These are phyloP conservation scores for Salminus brasiliensis DNA, from an alignment of 2,113 vertebrate genomes.

Conservation along the genomic window DNA sequence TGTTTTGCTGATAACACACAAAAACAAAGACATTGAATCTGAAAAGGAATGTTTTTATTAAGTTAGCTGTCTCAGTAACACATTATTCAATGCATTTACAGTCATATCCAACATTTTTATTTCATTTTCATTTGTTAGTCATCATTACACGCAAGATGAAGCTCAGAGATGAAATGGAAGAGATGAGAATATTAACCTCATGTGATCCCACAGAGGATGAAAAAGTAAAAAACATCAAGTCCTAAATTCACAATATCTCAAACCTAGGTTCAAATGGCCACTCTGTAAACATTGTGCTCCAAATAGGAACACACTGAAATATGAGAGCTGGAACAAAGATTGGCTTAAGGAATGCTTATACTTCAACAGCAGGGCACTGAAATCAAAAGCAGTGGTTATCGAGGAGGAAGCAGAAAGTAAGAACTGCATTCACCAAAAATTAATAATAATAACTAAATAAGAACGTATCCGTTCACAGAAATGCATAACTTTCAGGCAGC, in stretches of 20 bases:
- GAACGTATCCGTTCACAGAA: constrained; percentile 15
- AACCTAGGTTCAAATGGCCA: not conserved
- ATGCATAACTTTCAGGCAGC: constrained; percentile 49
- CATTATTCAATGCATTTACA: constrained; percentile 22
- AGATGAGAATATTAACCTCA: constrained; percentile 36
- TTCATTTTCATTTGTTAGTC: too few relatives aligned
- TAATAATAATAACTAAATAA: not conserved
- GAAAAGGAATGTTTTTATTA: constrained; percentile 73
- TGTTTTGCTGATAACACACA: constrained; percentile 15
- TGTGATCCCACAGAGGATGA: constrained; percentile 42
- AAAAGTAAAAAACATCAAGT: constrained; percentile 20
- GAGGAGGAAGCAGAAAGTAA: constrained; percentile 54
- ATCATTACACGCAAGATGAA: constrained; percentile 3
- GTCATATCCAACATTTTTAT: constrained; percentile 49
- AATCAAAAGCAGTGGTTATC: constrained; percentile 33
- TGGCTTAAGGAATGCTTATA: constrained; percentile 53
- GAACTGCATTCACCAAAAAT: constrained; percentile 16
- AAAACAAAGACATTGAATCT: constrained; percentile 16
- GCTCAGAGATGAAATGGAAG: constrained; percentile 36
- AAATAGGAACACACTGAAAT: constrained; percentile 35
- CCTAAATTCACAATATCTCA: constrained; percentile 4
- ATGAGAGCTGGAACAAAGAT: constrained; percentile 41
- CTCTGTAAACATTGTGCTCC: constrained; percentile 43
- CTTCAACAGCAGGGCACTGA: constrained; percentile 45
- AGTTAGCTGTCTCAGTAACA: constrained; percentile 42